phyloP scores from a whole-genome alignment of 1,140 invertebrate genomes.

The Neodiprion lecontei region DNA sequence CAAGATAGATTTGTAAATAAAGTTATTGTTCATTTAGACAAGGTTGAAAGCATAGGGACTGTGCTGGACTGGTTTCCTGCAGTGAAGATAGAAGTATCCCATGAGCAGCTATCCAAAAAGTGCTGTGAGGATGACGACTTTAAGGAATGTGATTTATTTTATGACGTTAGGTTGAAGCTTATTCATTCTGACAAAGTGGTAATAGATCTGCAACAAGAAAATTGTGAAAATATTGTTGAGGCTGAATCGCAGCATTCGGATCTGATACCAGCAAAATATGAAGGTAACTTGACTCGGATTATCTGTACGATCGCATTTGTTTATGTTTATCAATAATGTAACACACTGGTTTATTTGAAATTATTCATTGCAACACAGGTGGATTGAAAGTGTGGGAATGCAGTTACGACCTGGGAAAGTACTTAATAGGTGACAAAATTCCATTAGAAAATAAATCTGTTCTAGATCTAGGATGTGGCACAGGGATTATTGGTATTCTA shows the following conservation, averaged over 20 bases:
- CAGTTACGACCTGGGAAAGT: conserved; percentile 77
- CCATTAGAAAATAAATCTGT: conserved; percentile 65
- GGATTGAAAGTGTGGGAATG: conserved; percentile 92
- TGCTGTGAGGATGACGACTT: conserved; percentile 31
- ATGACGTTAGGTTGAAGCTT: conserved; percentile 61
- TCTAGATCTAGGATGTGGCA: conserved; percentile 87
- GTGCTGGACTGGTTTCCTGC: conserved; percentile 46
- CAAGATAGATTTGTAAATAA: no score
- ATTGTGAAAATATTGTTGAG: conserved; percentile 58
- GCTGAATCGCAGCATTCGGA: conserved; percentile 76
- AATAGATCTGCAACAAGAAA: conserved; percentile 46
- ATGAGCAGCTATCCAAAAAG: conserved; percentile 26
- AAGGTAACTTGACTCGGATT: conserved; percentile 62
- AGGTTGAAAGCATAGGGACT: neutral
- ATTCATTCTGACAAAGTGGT: conserved; percentile 53
- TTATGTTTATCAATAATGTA: conserved; percentile 24
- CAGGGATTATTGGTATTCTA: conserved; percentile 81
- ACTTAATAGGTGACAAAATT: conserved; percentile 61
- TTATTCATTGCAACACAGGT: conserved; percentile 61
- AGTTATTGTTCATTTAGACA: no score
- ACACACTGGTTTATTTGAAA: conserved; percentile 22
- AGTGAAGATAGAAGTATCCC: conserved; percentile 36
- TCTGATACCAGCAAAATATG: conserved; percentile 73
- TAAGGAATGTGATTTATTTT: conserved; percentile 39
- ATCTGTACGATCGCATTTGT: conserved; percentile 9